Conservation (phyloP, 2,113 vertebrate genomes). For the Sprattus sprattus region DNA sequence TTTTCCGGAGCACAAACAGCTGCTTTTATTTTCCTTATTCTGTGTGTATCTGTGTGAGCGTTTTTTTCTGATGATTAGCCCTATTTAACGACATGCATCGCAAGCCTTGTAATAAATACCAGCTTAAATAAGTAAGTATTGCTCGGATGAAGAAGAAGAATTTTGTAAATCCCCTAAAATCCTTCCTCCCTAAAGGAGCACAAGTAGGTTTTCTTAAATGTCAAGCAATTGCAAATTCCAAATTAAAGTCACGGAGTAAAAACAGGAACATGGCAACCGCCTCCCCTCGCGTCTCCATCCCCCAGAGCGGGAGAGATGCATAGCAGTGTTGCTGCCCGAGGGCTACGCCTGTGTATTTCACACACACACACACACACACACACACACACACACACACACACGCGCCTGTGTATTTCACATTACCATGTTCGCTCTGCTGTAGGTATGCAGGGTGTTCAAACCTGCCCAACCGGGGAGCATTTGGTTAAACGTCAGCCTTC, state of each 20-base stretch:
- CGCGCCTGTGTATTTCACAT: not conserved
- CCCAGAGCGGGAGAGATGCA: too few species aligned
- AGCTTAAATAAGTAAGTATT: not conserved
- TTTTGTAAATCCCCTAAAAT: not conserved
- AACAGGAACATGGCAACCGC: not conserved
- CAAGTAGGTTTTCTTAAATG: not conserved
- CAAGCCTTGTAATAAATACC: slow-evolving; percentile 10
- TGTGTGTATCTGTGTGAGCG: not conserved
- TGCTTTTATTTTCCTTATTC: not conserved
- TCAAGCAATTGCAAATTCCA: slow-evolving; percentile 11
- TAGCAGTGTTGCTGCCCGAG: too few species aligned
- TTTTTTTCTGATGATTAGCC: not conserved
- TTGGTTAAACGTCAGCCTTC: too few species aligned
- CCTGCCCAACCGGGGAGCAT: not conserved
- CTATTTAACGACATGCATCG: slow-evolving; percentile 5
- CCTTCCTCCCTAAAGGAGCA: not conserved
- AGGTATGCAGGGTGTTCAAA: not conserved
- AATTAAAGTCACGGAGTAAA: not conserved
- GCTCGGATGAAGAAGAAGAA: not conserved
- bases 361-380: too few species aligned
- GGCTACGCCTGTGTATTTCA: not conserved
- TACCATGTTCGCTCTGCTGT: not conserved
- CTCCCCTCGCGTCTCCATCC: not conserved
- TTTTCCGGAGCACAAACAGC: not conserved
- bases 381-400: too few species aligned